Conservation (phyloP, 2,113 vertebrate species). For the Hemichromis elongatus region DNA sequence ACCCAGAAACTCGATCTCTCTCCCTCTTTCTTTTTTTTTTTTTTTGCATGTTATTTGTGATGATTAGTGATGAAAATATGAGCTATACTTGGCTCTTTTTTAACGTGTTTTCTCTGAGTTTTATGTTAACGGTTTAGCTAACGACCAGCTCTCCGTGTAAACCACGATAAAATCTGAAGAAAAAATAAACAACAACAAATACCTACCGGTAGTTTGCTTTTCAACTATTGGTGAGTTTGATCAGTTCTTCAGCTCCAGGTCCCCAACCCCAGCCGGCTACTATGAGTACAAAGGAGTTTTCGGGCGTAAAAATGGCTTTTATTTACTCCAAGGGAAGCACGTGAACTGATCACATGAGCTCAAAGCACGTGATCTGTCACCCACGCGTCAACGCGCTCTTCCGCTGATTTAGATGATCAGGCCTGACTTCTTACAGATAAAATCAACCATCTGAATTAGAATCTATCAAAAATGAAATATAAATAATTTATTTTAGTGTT, state of each 20-base stretch:
- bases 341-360: conserved; percentile 53
- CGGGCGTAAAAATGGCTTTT: not conserved
- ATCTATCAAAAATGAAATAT: not conserved
- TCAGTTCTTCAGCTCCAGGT: not conserved
- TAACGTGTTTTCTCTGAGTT: not conserved
- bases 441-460: not conserved
- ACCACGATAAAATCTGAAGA: not conserved
- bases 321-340: conserved; percentile 9
- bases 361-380: conserved; percentile 38
- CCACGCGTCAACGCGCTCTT: not conserved
- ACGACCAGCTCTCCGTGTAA: not conserved
- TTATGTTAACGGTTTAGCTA: not conserved
- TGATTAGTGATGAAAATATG: not conserved
- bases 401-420: too few relatives aligned
- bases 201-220: not conserved
- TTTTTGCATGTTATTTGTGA: not conserved
- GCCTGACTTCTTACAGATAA: not conserved
- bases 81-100: not conserved
- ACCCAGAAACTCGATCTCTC: not conserved
- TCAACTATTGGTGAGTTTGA: not conserved
- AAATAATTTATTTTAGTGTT: not conserved
- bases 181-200: not conserved
- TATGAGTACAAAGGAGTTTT: not conserved
- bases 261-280: not conserved
- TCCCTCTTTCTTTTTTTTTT: too few relatives aligned